A percentile compares a stretch with the other conserved stretches of the same genome.
Conservation (phyloP, 2,113 vertebrate species). For the Hippocampus barbouri region DNA sequence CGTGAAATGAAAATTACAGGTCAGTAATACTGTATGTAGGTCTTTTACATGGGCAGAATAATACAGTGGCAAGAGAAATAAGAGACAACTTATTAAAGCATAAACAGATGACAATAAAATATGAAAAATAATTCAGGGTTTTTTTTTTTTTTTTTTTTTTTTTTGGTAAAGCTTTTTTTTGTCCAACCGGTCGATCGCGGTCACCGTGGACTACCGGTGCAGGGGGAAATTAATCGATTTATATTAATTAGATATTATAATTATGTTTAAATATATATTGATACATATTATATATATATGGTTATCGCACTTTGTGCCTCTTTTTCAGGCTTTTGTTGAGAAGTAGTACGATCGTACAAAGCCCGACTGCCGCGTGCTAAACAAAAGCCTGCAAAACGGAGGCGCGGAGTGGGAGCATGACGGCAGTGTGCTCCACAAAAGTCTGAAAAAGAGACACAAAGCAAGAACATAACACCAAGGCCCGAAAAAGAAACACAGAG, state of each 20-base stretch:
- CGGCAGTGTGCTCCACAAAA: neutral
- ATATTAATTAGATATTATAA: too few relatives aligned
- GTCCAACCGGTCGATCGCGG: too few relatives aligned
- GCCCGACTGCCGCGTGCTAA: too few relatives aligned
- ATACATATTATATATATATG: too few relatives aligned
- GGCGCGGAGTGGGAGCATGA: neutral
- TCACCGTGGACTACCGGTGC: too few relatives aligned
- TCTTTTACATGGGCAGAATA: neutral
- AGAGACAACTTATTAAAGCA: neutral
- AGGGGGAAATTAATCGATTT: too few relatives aligned
- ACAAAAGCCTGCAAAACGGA: too few relatives aligned
- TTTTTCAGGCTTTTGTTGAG: too few relatives aligned
- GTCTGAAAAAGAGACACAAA: neutral
- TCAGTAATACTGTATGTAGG: neutral
- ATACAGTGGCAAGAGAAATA: neutral
- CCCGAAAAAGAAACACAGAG: neutral
- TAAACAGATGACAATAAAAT: neutral
- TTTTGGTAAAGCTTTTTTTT: neutral
- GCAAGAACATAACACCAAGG: neutral
- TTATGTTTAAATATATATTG: too few relatives aligned
- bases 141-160: neutral
- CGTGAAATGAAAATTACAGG: neutral
- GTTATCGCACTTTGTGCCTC: too few relatives aligned
- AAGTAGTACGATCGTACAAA: too few relatives aligned
- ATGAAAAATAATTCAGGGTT: neutral